Evolutionary conservation across 2,113 vertebrate genomes (phyloP), one percentile per base, ranked within the genome.

Genomic region (Tychaedon coryphoeus): DNA sequence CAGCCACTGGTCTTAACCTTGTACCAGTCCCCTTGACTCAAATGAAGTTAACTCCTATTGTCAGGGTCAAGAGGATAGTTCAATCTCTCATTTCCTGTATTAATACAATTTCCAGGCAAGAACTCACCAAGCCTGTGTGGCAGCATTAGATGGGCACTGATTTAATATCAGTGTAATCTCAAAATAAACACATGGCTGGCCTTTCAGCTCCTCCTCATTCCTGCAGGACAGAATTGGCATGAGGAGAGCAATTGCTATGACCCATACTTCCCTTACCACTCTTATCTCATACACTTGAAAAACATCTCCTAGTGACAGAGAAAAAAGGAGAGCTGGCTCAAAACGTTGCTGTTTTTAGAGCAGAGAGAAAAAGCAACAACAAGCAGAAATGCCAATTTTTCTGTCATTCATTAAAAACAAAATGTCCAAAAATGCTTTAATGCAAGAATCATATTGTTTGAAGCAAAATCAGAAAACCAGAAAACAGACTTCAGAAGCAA

Each of bases 231-330:
- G 56, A 82, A 61, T 0, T 89, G 70, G 73, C 43, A 29, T 23
- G 47, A 86, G 40, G 48, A 90, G 29, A 90, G 54, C 45, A 79
- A 83, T 65, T 85, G 89, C 66, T 85, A 0, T 85, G 62, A 90
- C 81, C 95, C 73, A n/a, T n/a, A 50, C 53, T 85, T 93, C 86
- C 34, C 80, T 61, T 48, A 31, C 29, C 2, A 8, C 24, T 87
- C 89, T 92, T 91, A 92, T 75, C 73, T 85, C 73, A 29, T 14
- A 28, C 36, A 43, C 66, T 72, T 69, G 86, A 96, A 92, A 92
- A 28, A 2, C 51, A 81, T 60, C 86, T 89, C 73, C 77, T 34
- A 50, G 65, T 25, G 54, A 82, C 40, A 92, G 80, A 75, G 17
- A 36, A 89, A 84, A 74, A 73, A 81, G 45, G 9, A 81, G n/a